Evolutionary conservation across 1,140 invertebrate species (phyloP).

Genomic region (Drosophila burlai): DNA sequence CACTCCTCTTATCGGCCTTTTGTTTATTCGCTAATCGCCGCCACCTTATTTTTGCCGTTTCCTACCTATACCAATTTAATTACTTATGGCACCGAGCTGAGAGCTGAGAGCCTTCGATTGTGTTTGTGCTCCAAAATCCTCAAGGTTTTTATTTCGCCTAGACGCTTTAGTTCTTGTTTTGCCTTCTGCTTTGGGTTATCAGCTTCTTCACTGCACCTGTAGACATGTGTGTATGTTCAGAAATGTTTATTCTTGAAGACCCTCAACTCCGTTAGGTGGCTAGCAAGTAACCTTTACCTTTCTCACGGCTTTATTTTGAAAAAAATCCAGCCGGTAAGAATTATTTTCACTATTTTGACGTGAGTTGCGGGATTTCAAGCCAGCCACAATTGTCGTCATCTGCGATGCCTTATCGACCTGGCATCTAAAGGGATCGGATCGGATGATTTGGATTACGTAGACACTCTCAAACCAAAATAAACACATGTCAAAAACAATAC

Average conservation of each 20-base stretch:
- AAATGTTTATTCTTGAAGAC: slow-evolving; percentile 13
- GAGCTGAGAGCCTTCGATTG: slow-evolving; percentile 21
- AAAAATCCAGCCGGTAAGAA: slow-evolving; percentile 10
- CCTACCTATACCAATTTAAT: slow-evolving; percentile 50
- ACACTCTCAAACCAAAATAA: slow-evolving; percentile 1
- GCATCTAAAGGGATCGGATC: slow-evolving; percentile 29
- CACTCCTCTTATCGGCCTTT: slow-evolving; percentile 33
- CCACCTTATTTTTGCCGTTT: slow-evolving; percentile 36
- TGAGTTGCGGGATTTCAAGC: slow-evolving; percentile 14
- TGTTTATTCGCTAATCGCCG: slow-evolving; percentile 44
- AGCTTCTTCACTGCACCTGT: slow-evolving; percentile 19
- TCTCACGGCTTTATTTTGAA: neutral
- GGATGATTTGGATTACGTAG: slow-evolving; percentile 28
- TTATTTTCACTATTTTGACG: neutral
- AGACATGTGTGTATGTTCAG: neutral
- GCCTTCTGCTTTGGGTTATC: slow-evolving; percentile 49
- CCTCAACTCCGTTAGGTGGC: slow-evolving; percentile 8
- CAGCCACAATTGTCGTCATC: slow-evolving; percentile 31
- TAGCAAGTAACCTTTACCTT: neutral
- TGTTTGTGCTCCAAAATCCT: slow-evolving; percentile 30
- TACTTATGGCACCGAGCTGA: slow-evolving; percentile 44
- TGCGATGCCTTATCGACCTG: slow-evolving; percentile 20
- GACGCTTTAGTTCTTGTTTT: slow-evolving; percentile 58
- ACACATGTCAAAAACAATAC: slow-evolving; percentile 7
- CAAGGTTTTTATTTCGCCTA: slow-evolving; percentile 50